phyloP scores from a whole-genome alignment of 2,888 invertebrate genomes.

The Hymenopus coronatus region DNA sequence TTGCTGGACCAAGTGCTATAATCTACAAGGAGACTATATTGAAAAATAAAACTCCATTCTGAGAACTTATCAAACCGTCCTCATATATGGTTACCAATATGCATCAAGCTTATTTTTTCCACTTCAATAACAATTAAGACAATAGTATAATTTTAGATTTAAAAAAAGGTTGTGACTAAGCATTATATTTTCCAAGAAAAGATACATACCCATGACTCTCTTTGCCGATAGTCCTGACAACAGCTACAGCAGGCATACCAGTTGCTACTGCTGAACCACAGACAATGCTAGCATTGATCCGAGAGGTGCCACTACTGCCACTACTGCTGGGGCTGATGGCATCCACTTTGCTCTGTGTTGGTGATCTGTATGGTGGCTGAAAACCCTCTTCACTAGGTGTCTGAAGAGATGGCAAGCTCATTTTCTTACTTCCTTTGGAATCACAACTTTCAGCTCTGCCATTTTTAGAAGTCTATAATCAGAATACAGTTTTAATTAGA shows the following conservation, averaged over 20 bases:
- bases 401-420: background rate
- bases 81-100: no score
- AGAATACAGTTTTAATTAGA: background rate
- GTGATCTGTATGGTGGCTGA: background rate
- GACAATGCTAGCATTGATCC: slow-evolving; percentile 1
- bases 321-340: slow-evolving; percentile 30
- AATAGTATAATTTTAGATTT: no score
- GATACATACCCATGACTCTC: background rate
- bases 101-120: no score
- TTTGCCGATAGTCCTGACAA: slow-evolving; percentile 1
- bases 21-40: no score
- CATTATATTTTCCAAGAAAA: background rate
- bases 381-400: background rate
- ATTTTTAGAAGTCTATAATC: background rate
- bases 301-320: slow-evolving; percentile 33
- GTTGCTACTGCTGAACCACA: slow-evolving; percentile 1
- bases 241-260: slow-evolving; percentile 2
- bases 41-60: no score
- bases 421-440: background rate
- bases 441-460: background rate
- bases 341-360: slow-evolving; percentile 8
- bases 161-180: no score
- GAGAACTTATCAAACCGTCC: no score
- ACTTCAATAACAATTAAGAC: no score
- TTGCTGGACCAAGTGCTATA: no score